phyloP scores from a whole-genome alignment of 2,888 invertebrate species.

The Rotaria magnacalcarata region DNA sequence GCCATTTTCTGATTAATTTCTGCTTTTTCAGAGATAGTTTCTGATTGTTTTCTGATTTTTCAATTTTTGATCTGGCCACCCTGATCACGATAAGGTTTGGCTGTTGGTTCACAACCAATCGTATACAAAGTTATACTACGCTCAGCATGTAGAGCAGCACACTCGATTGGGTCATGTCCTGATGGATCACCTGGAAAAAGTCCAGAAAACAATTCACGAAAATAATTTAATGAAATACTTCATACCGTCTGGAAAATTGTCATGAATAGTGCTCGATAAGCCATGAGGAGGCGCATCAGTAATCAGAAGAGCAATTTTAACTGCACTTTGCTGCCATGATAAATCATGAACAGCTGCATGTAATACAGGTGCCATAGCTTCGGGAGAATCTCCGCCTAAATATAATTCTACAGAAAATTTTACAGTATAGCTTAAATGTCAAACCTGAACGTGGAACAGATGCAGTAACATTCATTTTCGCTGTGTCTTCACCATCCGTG shows the following conservation, averaged over 20 bases:
- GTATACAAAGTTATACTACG: constrained; percentile 44
- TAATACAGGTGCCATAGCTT: constrained; percentile 38
- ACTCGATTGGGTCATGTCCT: constrained; percentile 43
- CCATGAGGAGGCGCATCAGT: constrained; percentile 46
- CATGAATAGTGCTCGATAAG: neutral
- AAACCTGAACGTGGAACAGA: constrained; percentile 30
- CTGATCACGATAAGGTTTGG: constrained; percentile 39
- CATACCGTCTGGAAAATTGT: constrained; percentile 35
- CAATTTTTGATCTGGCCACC: no score
- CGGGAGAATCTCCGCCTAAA: constrained; percentile 38
- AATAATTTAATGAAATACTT: neutral
- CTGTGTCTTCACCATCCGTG: constrained; percentile 34
- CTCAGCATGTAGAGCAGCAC: constrained; percentile 38
- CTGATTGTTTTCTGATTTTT: no score
- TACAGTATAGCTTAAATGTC: no score
- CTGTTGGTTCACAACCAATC: constrained; percentile 45
- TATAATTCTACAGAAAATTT: no score
- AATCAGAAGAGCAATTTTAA: constrained; percentile 40
- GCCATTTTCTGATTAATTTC: no score
- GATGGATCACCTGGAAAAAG: neutral
- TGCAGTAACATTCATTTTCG: neutral
- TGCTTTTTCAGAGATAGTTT: no score
- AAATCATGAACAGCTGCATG: constrained; percentile 30
- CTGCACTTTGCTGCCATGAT: constrained; percentile 39
- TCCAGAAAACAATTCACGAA: no score